Evolutionary conservation across 2,888 invertebrate species (phyloP).

Genomic region (Drosophila birchii): DNA sequence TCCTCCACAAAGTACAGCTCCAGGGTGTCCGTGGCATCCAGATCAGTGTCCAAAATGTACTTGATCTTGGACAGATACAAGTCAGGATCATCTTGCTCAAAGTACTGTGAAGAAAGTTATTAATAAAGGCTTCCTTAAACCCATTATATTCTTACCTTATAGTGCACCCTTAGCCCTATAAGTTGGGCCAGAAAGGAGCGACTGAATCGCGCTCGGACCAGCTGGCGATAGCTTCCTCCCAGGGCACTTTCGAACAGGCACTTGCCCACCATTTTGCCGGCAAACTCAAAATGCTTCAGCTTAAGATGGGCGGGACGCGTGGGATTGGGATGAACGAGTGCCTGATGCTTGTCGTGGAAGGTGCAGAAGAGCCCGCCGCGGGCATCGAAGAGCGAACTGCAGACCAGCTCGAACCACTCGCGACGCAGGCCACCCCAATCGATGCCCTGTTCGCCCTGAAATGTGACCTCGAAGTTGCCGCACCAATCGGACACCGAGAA

Average conservation of each 20-base stretch:
- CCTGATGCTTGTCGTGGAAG: conserved; percentile 94
- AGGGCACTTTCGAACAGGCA: conserved; percentile 97
- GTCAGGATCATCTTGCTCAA: conserved; percentile 98
- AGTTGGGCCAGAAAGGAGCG: conserved; percentile 97
- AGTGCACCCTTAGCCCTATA: conserved; percentile 96
- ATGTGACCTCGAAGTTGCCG: conserved; percentile 95
- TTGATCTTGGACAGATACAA: conserved; percentile 96
- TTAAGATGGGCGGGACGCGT: conserved; percentile 91
- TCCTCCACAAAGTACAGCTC: conserved; percentile 96
- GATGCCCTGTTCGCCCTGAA: conserved; percentile 97
- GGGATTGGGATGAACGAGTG: conserved; percentile 95
- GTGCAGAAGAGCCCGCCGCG: conserved; percentile 92
- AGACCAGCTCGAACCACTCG: conserved; percentile 97
- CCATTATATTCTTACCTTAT: conserved; percentile 88
- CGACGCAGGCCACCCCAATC: conserved; percentile 97
- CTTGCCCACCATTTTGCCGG: conserved; percentile 97
- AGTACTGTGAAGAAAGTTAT: conserved; percentile 87
- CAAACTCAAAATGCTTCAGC: conserved; percentile 95
- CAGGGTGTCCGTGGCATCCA: conserved; percentile 90
- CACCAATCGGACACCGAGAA: conserved; percentile 97
- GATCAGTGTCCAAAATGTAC: conserved; percentile 95
- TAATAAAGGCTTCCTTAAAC: not conserved
- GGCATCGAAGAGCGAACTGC: conserved; percentile 94
- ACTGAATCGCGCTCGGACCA: conserved; percentile 95
- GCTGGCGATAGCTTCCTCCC: conserved; percentile 94